Base-by-base conservation (phyloP, 2,797 vertebrate genomes). In the Halcyon smyrnensis region DNA sequence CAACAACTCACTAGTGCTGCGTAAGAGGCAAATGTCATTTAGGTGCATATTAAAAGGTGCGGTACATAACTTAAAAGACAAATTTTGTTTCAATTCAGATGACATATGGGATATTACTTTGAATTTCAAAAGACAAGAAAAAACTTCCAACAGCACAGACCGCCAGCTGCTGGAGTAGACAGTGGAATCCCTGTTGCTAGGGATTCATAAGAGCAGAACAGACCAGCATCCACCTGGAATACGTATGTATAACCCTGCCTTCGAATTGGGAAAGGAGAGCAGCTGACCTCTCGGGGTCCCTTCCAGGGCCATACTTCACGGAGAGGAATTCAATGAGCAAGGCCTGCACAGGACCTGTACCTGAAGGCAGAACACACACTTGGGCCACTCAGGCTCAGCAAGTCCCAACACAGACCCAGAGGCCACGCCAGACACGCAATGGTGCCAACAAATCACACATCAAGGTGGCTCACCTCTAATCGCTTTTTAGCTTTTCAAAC, bases 301-400 rank as follows among this genome's bases (percentile, higher is more conserved):
- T 59, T 68, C 23, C 63, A 60, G 32, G n/a, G 77, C 48, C 54
- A 48, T 30, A 37, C 28, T 84, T 81, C 62, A 83, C 11, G 12
- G 16, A 80, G 50, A 39, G 34, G 39, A 50, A 69, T 67, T 56
- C 69, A 46, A 13, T 6, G 50, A 79, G 50, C 62, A 23, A 73
- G 45, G 67, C 54, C 75, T 83, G 36, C 32, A 37, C 8, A 34
- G 57, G 76, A 43, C 15, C 41, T 62, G 34, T 1, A 43, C 21
- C 2, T 2, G 25, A 30, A 39, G 30, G 16, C 30, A 76, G 64
- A 46, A 51, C 3, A 48, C 12, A 34, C 1, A 0, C 1, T 15
- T 17, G 60, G 28, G 24, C 45, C 65, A 76, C 2, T 1, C 39
- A 28, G 60, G 57, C 57, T 71, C 75, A 65, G 54, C 32, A 57